Evolutionary conservation across 2,888 invertebrate genomes (phyloP).

Genomic region (Clostera curtula): DNA sequence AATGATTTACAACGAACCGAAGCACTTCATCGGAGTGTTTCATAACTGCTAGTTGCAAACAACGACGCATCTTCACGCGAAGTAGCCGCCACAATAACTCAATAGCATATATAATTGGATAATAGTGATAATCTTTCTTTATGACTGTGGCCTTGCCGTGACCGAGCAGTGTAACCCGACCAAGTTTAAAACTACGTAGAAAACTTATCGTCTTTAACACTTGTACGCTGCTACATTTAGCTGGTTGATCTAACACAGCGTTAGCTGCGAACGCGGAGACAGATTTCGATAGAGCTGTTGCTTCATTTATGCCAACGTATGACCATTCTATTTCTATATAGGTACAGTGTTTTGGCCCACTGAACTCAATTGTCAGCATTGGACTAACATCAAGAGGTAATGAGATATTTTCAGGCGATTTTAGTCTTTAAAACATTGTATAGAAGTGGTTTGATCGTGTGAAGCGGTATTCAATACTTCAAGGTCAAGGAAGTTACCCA

Average conservation of each 20-base stretch:
- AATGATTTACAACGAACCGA: slow-evolving; percentile 17
- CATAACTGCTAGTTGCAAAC: slow-evolving; percentile 29
- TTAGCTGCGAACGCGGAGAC: slow-evolving; percentile 26
- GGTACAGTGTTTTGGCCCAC: slow-evolving; percentile 58
- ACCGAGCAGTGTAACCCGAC: slow-evolving; percentile 27
- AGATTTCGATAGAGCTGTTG: slow-evolving; percentile 18
- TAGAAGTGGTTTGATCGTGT: slow-evolving; percentile 36
- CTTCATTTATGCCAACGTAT: slow-evolving; percentile 27
- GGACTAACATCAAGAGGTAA: slow-evolving; percentile 65
- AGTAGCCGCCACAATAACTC: slow-evolving; percentile 48
- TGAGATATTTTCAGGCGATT: slow-evolving; percentile 43
- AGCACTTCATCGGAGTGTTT: slow-evolving; percentile 24
- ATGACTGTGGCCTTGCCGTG: slow-evolving; percentile 44
- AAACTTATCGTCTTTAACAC: slow-evolving; percentile 5
- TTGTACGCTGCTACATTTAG: slow-evolving; percentile 15
- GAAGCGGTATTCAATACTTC: slow-evolving; percentile 17
- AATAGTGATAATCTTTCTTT: slow-evolving; percentile 53
- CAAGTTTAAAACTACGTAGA: slow-evolving; percentile 14
- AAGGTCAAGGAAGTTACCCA: slow-evolving; percentile 63
- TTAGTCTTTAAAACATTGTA: slow-evolving; percentile 34
- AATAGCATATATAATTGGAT: slow-evolving; percentile 59
- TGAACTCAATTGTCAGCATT: slow-evolving; percentile 61
- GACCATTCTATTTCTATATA: slow-evolving; percentile 29
- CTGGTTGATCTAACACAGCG: slow-evolving; percentile 18
- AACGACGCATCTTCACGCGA: slow-evolving; percentile 27